Evolutionary conservation across 2,113 vertebrate genomes (phyloP).

Genomic region (Monarcha castaneiventris): DNA sequence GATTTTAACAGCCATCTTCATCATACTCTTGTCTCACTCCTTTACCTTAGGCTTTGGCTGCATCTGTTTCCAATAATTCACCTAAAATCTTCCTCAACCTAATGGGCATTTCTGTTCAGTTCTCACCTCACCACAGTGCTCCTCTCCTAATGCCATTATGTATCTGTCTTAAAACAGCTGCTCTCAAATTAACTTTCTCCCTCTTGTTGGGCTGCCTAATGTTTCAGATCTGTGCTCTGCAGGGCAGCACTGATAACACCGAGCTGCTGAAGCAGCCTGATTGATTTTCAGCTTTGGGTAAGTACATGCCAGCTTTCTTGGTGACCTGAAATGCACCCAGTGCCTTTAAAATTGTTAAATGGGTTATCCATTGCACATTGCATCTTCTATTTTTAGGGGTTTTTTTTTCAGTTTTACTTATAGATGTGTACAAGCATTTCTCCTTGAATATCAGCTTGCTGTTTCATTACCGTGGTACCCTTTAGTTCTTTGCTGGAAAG

Average conservation of each 20-base stretch:
- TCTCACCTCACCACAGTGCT: neutral
- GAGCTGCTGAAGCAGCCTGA: neutral
- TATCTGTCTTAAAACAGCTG: constrained; percentile 46
- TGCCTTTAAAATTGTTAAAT: neutral
- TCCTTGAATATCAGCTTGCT: neutral
- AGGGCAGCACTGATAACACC: neutral
- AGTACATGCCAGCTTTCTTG: neutral
- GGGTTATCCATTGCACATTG: neutral
- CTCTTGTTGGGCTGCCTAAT: neutral
- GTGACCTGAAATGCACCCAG: neutral
- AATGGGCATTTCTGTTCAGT: neutral
- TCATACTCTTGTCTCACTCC: too few relatives aligned
- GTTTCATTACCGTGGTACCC: neutral
- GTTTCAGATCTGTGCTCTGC: neutral
- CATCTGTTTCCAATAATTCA: neutral
- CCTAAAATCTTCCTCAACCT: neutral
- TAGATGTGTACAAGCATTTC: neutral
- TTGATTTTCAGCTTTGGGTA: neutral
- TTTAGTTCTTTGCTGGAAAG: neutral
- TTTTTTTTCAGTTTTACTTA: neutral
- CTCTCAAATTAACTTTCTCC: constrained; percentile 35
- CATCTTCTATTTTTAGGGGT: neutral
- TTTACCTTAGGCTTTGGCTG: neutral
- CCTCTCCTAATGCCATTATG: neutral
- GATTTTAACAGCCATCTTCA: neutral